These are phyloP conservation scores for Acomys russatus DNA, from an alignment of 2,797 vertebrate species.

Conservation along the genomic window DNA sequence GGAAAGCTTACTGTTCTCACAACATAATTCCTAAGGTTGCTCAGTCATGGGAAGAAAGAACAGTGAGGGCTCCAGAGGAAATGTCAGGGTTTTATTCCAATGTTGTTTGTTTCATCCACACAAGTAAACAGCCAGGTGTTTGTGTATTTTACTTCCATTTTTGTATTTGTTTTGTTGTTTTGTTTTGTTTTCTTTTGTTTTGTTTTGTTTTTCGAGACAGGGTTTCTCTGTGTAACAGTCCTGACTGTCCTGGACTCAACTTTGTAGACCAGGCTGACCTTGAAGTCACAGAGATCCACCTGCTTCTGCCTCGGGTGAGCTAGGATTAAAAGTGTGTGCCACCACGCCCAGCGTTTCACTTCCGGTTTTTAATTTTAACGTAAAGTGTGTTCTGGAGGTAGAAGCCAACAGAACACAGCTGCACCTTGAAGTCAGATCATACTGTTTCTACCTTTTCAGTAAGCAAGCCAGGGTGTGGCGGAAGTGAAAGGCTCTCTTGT, in stretches of 20 bases:
- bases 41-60: neutral
- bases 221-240: too few species aligned
- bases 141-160: neutral
- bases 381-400: neutral
- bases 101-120: neutral
- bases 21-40: neutral
- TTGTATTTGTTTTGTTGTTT: too few species aligned
- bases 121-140: neutral
- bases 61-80: neutral
- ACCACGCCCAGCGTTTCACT: neutral
- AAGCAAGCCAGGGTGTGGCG: neutral
- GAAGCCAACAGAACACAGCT: neutral
- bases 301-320: too few species aligned
- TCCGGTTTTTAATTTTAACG: conserved; percentile 42
- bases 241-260: too few species aligned
- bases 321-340: too few species aligned
- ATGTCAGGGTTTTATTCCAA: neutral
- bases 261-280: too few species aligned
- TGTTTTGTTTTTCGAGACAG: too few species aligned
- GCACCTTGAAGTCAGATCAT: neutral
- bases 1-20: neutral
- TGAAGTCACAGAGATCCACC: too few species aligned
- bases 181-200: too few species aligned
- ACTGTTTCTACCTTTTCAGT: neutral
- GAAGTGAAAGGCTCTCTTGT: neutral